Base-by-base conservation (phyloP, 2,888 invertebrate species). In the Leptopterna dolabrata region DNA sequence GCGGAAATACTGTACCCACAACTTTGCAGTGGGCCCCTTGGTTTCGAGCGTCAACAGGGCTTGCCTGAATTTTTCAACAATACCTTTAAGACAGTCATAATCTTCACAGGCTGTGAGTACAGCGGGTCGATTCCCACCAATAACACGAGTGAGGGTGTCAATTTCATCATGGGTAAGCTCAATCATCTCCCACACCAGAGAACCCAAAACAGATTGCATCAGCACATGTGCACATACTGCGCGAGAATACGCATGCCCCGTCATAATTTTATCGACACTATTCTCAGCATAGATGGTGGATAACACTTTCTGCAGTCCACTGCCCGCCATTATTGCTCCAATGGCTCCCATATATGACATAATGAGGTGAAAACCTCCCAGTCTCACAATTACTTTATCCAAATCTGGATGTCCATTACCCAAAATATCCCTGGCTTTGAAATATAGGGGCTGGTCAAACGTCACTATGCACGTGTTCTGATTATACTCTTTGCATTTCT, bases 241-340 rank as follows among this genome's bases (percentile, higher is more conserved):
- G 27, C 90, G 84, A 0, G 90, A 51, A 87, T 91, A 91, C 36
- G 91, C 91, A 87, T 91, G 90, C 7, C 91, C 91, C 55, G 88
- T 81, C 16, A 91, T 78, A 88, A 90, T 90, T 90, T 91, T 90
- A 1, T 90, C 90, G 14, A 89, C 89, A 16, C 90, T 90, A 78
- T 70, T 70, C 70, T 89, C 89, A 88, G 91, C 90, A 90, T 91
- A 91, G 83, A 91, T 90, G 6, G 45, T 78, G 27, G 78, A 76
- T 14, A 90, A 88, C 13, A 89, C 86, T 89, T 92, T 91, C 89
- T 91, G 91, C 16, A 92, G 45, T 9, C 92, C 92, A 88, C 91
- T 92, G 87, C 91, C 91, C n/a, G 89, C 88, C 91, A 92, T 92
- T 36, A 91, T 89, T 81, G 89, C 88, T 30, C 91, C 91, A 76